phyloP scores from a whole-genome alignment of 2,797 vertebrate genomes.

The Cetoscarus ocellatus region DNA sequence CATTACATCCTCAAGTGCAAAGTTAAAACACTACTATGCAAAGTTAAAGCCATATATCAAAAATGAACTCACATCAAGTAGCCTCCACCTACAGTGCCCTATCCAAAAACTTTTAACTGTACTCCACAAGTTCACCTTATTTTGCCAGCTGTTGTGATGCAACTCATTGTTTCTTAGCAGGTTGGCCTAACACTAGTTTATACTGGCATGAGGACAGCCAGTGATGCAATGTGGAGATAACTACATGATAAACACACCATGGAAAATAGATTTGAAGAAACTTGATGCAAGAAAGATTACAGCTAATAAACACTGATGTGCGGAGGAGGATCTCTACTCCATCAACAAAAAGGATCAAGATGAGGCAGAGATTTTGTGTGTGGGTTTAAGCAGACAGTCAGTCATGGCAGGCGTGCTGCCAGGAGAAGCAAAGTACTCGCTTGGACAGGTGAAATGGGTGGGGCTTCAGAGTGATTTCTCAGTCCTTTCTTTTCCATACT shows the following conservation, averaged over 20 bases:
- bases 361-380: slow-evolving; percentile 4
- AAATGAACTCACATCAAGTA: slow-evolving; percentile 31
- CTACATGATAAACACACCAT: slow-evolving; percentile 45
- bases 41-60: neutral
- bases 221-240: slow-evolving; percentile 49
- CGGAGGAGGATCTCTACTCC: neutral
- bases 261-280: slow-evolving; percentile 29
- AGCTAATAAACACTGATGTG: neutral
- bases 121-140: slow-evolving; percentile 31
- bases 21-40: no score
- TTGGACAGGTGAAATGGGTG: slow-evolving; percentile 55
- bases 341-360: slow-evolving; percentile 11
- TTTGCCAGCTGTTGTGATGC: slow-evolving; percentile 49
- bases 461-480: slow-evolving; percentile 32
- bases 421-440: slow-evolving; percentile 38
- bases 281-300: slow-evolving; percentile 17
- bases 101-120: slow-evolving; percentile 23
- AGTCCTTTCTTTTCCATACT: slow-evolving; percentile 50
- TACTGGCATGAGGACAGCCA: slow-evolving; percentile 18
- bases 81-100: slow-evolving; percentile 27
- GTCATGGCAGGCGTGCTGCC: slow-evolving; percentile 26
- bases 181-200: slow-evolving; percentile 39
- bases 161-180: slow-evolving; percentile 45
- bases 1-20: no score
- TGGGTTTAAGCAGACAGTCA: slow-evolving; percentile 32